Base-by-base conservation (phyloP, 2,797 vertebrate genomes). In the Molothrus aeneus region DNA sequence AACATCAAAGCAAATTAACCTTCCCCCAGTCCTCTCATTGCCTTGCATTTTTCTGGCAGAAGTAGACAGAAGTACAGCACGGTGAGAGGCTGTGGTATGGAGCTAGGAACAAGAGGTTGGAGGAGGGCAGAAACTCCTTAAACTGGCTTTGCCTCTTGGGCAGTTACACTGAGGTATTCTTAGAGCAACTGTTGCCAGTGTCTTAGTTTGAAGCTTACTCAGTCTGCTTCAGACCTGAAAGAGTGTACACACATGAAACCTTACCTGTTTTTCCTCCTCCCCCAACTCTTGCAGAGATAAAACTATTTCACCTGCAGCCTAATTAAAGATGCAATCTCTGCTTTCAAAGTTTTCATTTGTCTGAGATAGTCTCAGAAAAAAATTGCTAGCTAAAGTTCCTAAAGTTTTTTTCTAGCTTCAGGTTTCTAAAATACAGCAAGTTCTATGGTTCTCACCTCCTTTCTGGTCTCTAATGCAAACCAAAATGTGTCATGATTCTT, bases 251-350 rank as follows among this genome's bases (percentile, higher is more conserved):
- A 4, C 22, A 57, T 69, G 38, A 85, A 96, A 80, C 60, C 13
- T 48, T 81, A 65, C 94, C 79, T 92, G 74, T 66, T 96, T 75
- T 94, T 86, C 73, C 8, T 92, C 63, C 10, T 78, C 26, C 14
- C 11, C 7, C 47, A 57, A 66, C n/a, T 42, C 36, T 21, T 6
- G 18, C 47, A n/a, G 79, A 72, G 38, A 40, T 66, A 85, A 71
- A 83, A 73, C 20, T 78, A 5, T 65, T 94, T 75, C 31, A 80
- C 31, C 59, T 85, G 42, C 57, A 65, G 28, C 38, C 21, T 80
- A 68, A 57, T 75, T 68, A 73, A 75, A 91, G 79, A 59, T 80
- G 75, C 20, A 53, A 36, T 79, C 40, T 88, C 24, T 82, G n/a
- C 51, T 95, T 85, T 94, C 80, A 53, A 28, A 78, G 53, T 83